Base-by-base conservation (phyloP, 2,113 vertebrate genomes). In the Hemibagrus wyckioides region DNA sequence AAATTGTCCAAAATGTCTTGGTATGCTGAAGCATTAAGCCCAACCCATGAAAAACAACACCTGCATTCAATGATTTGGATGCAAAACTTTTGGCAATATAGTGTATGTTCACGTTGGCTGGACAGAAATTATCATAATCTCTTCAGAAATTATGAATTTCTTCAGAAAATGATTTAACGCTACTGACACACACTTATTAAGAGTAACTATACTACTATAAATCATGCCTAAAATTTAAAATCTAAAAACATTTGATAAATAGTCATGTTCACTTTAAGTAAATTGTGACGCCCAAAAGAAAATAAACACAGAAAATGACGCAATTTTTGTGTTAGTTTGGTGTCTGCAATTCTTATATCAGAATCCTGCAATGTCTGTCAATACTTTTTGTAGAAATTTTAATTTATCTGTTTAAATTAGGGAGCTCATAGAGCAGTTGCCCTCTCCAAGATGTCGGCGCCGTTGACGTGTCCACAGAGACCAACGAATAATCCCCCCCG, bases 401-500 rank as follows among this genome's bases (percentile, higher is more conserved):
- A 1, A 63, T n/a, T n/a, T 63, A 23, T 67, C 63, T 33, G 13
- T 76, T n/a, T 25, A 6, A 48, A 2, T 48, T 4, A 28, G 8
- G 5, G 25, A n/a, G 73, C 21, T 39, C 21, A 48, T 11, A 77
- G 44, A 19, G 48, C 30, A 19, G 7, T 56, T 80, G 50, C 28
- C 76, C 76, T 79, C 28, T 54, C 30, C 76, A 80, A 56, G n/a
- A 80, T 80, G 76, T 50, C 9, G 76, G 48, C 15, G 17, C n/a
- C 41, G 48, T 76, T 76, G 41, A 76, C 73, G 41, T 48, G 71
- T 73, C 69, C 9, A 69, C 33, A 17, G 6, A 36, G 33, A 19
- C 15, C 28, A 25, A 3, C 6, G 8, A 30, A 30, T n/a, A 41
- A 39, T 73, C 39, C 19, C 6, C 33, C 0, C 13, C 17, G 14